Evolutionary conservation across 2,797 vertebrate genomes (phyloP).

Genomic region (Ctenosaura bakeri): DNA sequence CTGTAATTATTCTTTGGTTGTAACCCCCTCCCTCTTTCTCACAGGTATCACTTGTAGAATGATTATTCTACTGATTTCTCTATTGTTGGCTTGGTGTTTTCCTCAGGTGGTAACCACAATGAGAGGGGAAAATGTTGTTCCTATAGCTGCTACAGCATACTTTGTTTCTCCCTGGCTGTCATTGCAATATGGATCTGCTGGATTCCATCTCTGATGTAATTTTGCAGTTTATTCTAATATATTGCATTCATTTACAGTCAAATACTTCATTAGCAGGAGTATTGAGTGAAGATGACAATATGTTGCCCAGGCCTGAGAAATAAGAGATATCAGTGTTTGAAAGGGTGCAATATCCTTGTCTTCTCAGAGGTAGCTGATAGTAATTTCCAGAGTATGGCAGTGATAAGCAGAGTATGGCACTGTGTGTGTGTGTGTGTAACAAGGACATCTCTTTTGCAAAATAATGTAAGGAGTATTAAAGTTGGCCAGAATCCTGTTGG

Average conservation of each 20-base stretch:
- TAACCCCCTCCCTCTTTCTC: background rate
- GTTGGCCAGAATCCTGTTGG: no score
- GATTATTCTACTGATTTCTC: background rate
- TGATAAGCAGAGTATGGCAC: background rate
- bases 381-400: background rate
- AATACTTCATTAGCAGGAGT: slow-evolving; percentile 7
- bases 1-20: background rate
- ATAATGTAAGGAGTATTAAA: no score
- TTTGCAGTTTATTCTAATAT: background rate
- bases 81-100: background rate
- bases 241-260: background rate
- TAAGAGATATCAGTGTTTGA: background rate
- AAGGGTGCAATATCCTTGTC: background rate
- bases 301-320: background rate
- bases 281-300: slow-evolving; percentile 18
- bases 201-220: background rate
- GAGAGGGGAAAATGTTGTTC: fast-evolving
- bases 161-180: background rate
- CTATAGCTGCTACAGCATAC: background rate
- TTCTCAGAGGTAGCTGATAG: background rate
- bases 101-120: background rate
- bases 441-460: no score
- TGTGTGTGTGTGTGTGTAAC: no score
- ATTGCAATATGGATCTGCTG: background rate
- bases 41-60: background rate